Evolutionary conservation across 2,888 invertebrate genomes (phyloP).

Genomic region (Drosophila parthenogenetica): DNA sequence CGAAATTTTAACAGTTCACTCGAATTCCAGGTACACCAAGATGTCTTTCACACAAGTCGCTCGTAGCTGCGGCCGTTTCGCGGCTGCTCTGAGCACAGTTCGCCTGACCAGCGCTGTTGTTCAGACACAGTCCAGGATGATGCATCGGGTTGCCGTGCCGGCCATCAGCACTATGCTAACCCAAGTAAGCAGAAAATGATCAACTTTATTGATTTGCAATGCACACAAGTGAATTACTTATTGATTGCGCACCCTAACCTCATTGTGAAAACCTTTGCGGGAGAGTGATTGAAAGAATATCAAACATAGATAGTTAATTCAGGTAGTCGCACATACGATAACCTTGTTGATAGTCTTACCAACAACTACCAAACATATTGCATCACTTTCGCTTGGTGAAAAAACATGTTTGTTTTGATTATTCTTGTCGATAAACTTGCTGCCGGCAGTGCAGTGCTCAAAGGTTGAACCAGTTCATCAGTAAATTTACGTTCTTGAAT

Average conservation of each 20-base stretch:
- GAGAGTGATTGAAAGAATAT: constrained; percentile 14
- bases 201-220: background rate
- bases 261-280: constrained; percentile 57
- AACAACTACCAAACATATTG: constrained; percentile 23
- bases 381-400: constrained; percentile 26
- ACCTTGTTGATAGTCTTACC: background rate
- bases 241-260: constrained; percentile 72
- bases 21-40: constrained; percentile 49
- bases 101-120: constrained; percentile 59
- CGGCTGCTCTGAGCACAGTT: constrained; percentile 70
- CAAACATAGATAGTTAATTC: constrained; percentile 12
- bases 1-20: constrained; percentile 18
- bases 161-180: constrained; percentile 71
- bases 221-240: constrained; percentile 4
- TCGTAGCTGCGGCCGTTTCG: constrained; percentile 82
- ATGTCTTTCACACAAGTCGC: constrained; percentile 84
- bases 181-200: constrained; percentile 62
- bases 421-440: background rate
- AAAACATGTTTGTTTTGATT: constrained; percentile 23
- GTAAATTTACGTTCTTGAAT: constrained; percentile 3
- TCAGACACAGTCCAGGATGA: constrained; percentile 80
- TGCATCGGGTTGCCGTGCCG: constrained; percentile 80
- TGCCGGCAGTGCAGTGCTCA: constrained; percentile 12
- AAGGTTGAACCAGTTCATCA: constrained; percentile 15
- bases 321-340: constrained; percentile 3